phyloP scores from a whole-genome alignment of 2,113 vertebrate genomes.

The Podarcis muralis region DNA sequence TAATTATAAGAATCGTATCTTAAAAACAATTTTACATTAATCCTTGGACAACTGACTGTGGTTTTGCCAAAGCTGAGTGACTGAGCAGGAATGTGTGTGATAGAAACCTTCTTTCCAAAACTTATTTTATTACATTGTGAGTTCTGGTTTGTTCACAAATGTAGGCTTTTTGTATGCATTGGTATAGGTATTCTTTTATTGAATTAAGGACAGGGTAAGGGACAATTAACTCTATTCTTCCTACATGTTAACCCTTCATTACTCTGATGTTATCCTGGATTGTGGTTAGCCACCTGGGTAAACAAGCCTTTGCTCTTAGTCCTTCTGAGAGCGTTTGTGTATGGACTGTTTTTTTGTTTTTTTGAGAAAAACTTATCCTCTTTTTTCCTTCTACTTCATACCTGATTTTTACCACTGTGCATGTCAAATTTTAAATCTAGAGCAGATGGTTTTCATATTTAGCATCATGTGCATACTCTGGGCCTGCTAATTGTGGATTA shows the following conservation, averaged over 20 bases:
- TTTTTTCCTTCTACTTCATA: neutral
- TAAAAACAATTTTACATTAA: neutral
- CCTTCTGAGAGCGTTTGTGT: neutral
- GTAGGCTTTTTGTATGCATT: neutral
- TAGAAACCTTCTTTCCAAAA: slow-evolving; percentile 40
- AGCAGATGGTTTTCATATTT: neutral
- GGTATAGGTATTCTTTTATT: neutral
- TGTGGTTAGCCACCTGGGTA: neutral
- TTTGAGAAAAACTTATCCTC: neutral
- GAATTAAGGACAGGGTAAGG: neutral
- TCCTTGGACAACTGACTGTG: too few species aligned
- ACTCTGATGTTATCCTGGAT: neutral
- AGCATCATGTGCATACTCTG: neutral
- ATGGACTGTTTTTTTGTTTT: neutral
- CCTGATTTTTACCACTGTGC: neutral
- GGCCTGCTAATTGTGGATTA: neutral
- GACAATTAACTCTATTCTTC: neutral
- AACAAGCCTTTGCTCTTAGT: neutral
- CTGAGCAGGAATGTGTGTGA: neutral
- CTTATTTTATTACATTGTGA: slow-evolving; percentile 42
- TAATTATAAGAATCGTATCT: too few species aligned
- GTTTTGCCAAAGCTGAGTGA: neutral
- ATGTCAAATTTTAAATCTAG: neutral
- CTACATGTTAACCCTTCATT: neutral
- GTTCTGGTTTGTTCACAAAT: neutral